Evolutionary conservation across 2,797 vertebrate species (phyloP), one percentile per base, ranked within the genome.

Genomic region (Sandelia bainsii): DNA sequence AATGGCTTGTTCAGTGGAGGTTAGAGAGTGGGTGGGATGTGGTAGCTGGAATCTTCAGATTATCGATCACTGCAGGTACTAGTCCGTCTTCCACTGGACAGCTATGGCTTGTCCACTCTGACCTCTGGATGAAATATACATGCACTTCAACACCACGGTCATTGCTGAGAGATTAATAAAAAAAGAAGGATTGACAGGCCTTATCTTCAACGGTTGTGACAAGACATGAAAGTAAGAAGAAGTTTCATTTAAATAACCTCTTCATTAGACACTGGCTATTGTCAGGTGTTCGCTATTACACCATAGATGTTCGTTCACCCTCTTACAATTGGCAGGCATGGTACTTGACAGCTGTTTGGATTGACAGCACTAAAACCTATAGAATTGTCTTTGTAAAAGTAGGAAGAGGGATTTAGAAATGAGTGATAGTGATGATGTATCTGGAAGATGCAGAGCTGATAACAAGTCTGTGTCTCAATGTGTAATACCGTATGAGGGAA

Each of bases 101-200:
- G 85, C 77, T 87, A 78, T 61, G 66, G 50, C 58, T 79, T 72
- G 70, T 88, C 75, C 77, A 72, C 69, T 56, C 68, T 89, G 86
- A 88, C 87, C 90, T 75, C 57, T 67, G 58, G 37, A 72, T 85
- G 83, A 91, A 91, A 87, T 86, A 83, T 85, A 83, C 75, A 65
- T 82, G 42, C 72, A 50, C 54, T 25, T 70, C 65, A 69, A 54
- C 76, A 74, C 51, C 42, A 0, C 27, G 25, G 62, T 72, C 49
- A 82, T 79, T 86, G 82, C 79, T 82, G 85, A 62, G 82, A 84
- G 32, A 72, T 71, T 69, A 78, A 84, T 86, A 83, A 68, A 70
- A 42, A 80, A 51, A 6, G 10, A 37, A 67, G 72, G 72, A 84
- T 8, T 70, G 77, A 83, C 72, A 82, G 61, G 56, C 48, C 39